Conservation (phyloP, 2,888 invertebrate genomes). For the Eristalis pertinax region DNA sequence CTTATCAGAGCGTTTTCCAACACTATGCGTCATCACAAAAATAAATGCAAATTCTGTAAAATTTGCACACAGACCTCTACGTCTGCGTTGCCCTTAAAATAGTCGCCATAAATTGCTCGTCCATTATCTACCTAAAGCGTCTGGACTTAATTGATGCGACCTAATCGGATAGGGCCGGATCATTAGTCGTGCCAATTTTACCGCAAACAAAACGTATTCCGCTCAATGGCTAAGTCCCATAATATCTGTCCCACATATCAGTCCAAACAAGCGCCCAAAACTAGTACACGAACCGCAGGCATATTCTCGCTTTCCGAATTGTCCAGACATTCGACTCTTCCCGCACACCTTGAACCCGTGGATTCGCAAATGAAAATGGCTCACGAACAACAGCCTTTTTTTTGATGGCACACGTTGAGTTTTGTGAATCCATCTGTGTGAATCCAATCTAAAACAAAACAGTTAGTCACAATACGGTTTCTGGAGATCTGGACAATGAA, state of each 20-base stretch:
- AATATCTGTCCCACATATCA: conserved; percentile 19
- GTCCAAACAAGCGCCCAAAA: conserved; percentile 1
- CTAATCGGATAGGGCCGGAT: conserved; percentile 9
- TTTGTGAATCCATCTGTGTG: conserved; percentile 5
- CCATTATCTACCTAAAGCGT: neutral
- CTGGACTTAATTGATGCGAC: neutral
- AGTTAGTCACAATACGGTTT: conserved; percentile 45
- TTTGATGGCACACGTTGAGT: neutral
- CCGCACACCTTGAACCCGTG: neutral
- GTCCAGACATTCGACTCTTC: neutral
- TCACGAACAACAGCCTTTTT: neutral
- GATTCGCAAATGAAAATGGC: neutral
- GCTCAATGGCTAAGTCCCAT: neutral
- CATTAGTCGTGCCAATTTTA: conserved; percentile 13
- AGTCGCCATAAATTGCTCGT: neutral
- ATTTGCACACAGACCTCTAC: neutral
- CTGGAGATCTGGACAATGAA: neutral
- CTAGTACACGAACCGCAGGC: neutral
- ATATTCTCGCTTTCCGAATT: neutral
- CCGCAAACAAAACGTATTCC: neutral
- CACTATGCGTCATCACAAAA: too few species aligned
- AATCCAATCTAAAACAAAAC: conserved; percentile 25
- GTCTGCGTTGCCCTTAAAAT: neutral
- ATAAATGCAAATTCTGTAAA: too few species aligned
- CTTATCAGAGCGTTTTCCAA: too few species aligned